Base-by-base conservation (phyloP, 2,797 vertebrate species). In the Lagodon rhomboides region DNA sequence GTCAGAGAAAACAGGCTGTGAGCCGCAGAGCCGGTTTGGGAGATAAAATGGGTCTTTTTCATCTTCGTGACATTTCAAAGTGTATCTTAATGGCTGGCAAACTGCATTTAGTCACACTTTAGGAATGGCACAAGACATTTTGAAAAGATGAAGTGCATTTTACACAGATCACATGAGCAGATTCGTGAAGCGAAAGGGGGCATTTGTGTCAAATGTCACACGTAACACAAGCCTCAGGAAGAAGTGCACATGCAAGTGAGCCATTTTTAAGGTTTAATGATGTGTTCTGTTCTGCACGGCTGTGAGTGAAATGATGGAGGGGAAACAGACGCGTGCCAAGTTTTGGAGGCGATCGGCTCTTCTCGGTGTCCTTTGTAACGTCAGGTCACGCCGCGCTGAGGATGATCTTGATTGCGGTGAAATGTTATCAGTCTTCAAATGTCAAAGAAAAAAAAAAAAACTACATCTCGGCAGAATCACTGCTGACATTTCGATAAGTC, bases 401-500 rank as follows among this genome's bases (percentile, higher is more conserved):
- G 34, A 64, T 1, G 62, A 76, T 46, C 67, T 49, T 78, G 90
- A 89, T 75, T 59, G 71, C 56, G 68, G 62, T 38, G 47, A 56
- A 85, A 77, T 56, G 73, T 82, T 76, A 87, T 87, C 86, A 56
- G 66, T 54, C 76, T 75, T 47, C 51, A 91, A 92, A 93, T 89
- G 89, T 87, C 86, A 93, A 61, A 81, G 73, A 38, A 7, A 78
- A 89, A 93, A 61, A 81, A 71, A 38, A 7, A 78, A 89, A 75
- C 75, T 55, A 71, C 73, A 76, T 85, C 87, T 78, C 55, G 79
- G 85, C 80, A 85, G 68, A 89, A 81, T 75, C 74, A n/a, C 75
- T 43, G 56, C 80, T 88, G 89, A 89, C 85, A 91, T 91, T 91
- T 84, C 43, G 73, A 85, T 76, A 63, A 90, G 87, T 82, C 64